Evolutionary conservation across 1,140 invertebrate genomes (phyloP).

Genomic region (Habropoda laboriosa): DNA sequence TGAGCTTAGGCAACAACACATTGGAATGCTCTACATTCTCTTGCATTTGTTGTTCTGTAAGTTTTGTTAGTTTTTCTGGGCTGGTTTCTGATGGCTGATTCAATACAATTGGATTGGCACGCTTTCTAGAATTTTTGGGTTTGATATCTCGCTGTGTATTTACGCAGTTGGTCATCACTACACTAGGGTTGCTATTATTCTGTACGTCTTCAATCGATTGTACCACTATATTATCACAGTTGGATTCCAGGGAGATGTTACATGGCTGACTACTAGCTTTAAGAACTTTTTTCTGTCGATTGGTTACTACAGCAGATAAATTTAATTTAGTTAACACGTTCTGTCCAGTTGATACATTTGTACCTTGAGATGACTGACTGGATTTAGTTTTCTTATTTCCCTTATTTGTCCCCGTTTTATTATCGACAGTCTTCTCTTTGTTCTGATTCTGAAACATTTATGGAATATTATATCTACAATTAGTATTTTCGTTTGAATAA

Average conservation of each 20-base stretch:
- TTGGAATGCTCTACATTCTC: slow-evolving; percentile 60
- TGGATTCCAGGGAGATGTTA: slow-evolving; percentile 75
- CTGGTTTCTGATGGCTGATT: slow-evolving; percentile 72
- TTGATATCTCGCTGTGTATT: slow-evolving; percentile 65
- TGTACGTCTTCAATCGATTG: slow-evolving; percentile 70
- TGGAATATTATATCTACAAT: neutral
- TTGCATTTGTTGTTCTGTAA: slow-evolving; percentile 53
- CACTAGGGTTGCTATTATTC: slow-evolving; percentile 60
- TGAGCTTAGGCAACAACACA: slow-evolving; percentile 57
- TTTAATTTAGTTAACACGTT: slow-evolving; percentile 58
- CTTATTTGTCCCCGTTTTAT: slow-evolving; percentile 63
- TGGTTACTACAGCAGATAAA: slow-evolving; percentile 53
- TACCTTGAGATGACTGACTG: slow-evolving; percentile 74
- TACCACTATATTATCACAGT: slow-evolving; percentile 79
- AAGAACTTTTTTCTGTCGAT: slow-evolving; percentile 72
- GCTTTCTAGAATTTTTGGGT: slow-evolving; percentile 76
- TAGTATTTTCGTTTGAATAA: neutral
- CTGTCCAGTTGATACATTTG: slow-evolving; percentile 63
- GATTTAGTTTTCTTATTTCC: slow-evolving; percentile 73
- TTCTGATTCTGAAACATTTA: slow-evolving; percentile 65
- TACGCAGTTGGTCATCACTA: slow-evolving; percentile 55
- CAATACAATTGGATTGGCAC: slow-evolving; percentile 68
- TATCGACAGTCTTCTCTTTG: slow-evolving; percentile 75
- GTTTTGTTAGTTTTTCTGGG: slow-evolving; percentile 78
- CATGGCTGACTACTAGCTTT: slow-evolving; percentile 69